phyloP scores from a whole-genome alignment of 2,888 invertebrate genomes.

The Hofmannophila pseudospretella region DNA sequence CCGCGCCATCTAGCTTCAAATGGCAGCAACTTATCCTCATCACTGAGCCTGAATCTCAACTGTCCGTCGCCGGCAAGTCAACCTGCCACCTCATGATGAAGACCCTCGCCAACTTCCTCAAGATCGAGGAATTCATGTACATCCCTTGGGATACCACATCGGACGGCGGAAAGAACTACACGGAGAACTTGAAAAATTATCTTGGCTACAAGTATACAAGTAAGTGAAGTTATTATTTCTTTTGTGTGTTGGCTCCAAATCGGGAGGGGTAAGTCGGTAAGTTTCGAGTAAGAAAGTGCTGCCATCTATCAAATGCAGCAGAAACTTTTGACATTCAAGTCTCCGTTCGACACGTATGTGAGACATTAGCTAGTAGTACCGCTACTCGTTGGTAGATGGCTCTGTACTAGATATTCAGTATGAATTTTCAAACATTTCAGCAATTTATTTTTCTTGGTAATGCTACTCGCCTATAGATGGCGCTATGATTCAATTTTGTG shows the following conservation, averaged over 20 bases:
- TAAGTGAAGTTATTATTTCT: constrained; percentile 73
- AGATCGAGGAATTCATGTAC: constrained; percentile 63
- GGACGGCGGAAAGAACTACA: constrained; percentile 72
- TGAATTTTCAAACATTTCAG: no score
- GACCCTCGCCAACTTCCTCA: constrained; percentile 80
- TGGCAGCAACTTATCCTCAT: constrained; percentile 85
- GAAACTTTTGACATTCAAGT: no score
- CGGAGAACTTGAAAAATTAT: constrained; percentile 80
- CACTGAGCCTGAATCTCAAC: constrained; percentile 84
- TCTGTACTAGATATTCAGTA: constrained; percentile 19
- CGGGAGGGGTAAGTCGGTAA: not conserved
- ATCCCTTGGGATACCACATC: constrained; percentile 80
- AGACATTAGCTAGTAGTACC: constrained; percentile 10
- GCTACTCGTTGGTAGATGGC: constrained; percentile 39
- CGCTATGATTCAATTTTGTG: no score
- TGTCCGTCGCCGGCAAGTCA: constrained; percentile 81
- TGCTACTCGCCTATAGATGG: no score
- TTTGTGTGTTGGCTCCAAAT: no score
- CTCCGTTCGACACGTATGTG: no score
- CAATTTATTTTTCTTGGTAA: no score
- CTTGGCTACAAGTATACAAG: constrained; percentile 84
- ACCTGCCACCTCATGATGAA: constrained; percentile 87
- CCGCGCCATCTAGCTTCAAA: constrained; percentile 77
- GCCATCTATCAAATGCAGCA: not conserved
- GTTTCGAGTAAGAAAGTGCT: not conserved